These are phyloP conservation scores for Oxygymnocypris stewartii DNA, from an alignment of 2,113 vertebrate species.

Conservation along the genomic window DNA sequence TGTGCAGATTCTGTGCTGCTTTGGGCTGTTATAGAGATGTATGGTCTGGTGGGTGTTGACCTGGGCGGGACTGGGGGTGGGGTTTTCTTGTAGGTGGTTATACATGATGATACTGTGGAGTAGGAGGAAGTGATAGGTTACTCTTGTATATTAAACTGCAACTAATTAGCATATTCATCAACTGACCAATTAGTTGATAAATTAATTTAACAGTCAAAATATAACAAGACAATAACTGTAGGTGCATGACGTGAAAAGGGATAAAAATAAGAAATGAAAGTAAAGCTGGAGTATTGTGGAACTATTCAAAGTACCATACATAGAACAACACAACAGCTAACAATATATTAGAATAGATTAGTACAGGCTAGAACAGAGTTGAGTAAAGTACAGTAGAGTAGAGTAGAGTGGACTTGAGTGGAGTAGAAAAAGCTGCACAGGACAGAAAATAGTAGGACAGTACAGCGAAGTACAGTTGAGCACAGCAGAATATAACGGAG, in stretches of 20 bases:
- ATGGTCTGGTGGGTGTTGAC: conserved; percentile 89
- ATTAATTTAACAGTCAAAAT: neutral
- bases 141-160: neutral
- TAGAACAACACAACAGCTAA: neutral
- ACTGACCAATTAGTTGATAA: neutral
- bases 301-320: neutral
- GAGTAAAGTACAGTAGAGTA: neutral
- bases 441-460: neutral
- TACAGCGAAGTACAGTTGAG: neutral
- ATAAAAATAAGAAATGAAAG: neutral
- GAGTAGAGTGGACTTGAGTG: neutral
- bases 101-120: conserved; percentile 93
- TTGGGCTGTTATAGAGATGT: conserved; percentile 98
- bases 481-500: neutral
- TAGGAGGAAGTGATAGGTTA: neutral
- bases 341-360: neutral
- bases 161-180: neutral
- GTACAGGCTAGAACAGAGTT: neutral
- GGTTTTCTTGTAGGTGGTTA: conserved; percentile 99
- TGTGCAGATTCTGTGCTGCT: conserved; percentile 99
- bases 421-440: neutral
- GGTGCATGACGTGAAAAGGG: neutral
- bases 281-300: neutral
- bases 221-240: neutral
- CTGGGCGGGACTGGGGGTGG: conserved; percentile 95